These are phyloP conservation scores for rat (Rattus norvegicus) DNA, from an alignment of 2,113 vertebrate genomes.

Conservation along the genomic window GRCr8 NC_086024.1:118500501-118501000, in stretches of 20 bases:
- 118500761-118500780: not conserved
- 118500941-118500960: fast-evolving
- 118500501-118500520: not conserved
- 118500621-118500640: not conserved
- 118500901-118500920: not conserved
- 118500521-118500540: not conserved
- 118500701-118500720: not conserved
- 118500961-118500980: not conserved
- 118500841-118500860: not conserved
- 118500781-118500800: not conserved
- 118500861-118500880: not conserved
- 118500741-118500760: not conserved
- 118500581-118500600: not conserved
- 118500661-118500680: not conserved
- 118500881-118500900: too few species aligned
- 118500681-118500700: not conserved
- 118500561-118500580: not conserved
- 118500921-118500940: not conserved
- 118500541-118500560: not conserved
- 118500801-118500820: not conserved
- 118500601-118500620: not conserved
- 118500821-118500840: not conserved
- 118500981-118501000: not conserved
- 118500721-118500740: not conserved
- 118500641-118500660: not conserved